Conservation (phyloP, 2,797 vertebrate genomes). For the Microctenopoma lineatum region DNA sequence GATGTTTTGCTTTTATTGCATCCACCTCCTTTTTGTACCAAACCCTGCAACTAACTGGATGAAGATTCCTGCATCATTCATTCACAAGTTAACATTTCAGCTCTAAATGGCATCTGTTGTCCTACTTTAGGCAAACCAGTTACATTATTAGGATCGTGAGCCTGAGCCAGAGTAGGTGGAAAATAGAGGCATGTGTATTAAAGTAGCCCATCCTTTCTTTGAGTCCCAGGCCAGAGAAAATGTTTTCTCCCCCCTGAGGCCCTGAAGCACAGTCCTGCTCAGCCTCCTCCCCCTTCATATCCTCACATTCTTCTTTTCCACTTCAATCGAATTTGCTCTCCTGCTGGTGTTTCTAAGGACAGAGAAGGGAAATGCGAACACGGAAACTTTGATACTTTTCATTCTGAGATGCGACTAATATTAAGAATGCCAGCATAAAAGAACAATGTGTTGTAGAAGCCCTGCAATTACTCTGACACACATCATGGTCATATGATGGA, state of each 20-base stretch:
- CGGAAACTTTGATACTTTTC: slow-evolving; percentile 23
- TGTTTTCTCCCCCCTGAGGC: slow-evolving; percentile 70
- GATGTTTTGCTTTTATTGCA: neutral
- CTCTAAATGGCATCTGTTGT: slow-evolving; percentile 70
- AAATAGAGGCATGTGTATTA: slow-evolving; percentile 61
- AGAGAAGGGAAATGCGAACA: slow-evolving; percentile 5
- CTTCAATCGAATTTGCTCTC: slow-evolving; percentile 51
- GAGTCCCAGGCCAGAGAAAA: slow-evolving; percentile 73
- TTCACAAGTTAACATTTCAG: slow-evolving; percentile 52
- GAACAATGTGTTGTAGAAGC: slow-evolving; percentile 7
- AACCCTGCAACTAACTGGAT: slow-evolving; percentile 38
- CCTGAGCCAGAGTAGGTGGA: slow-evolving; percentile 57
- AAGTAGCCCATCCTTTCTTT: slow-evolving; percentile 68
- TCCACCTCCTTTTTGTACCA: neutral
- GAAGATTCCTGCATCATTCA: slow-evolving; percentile 33
- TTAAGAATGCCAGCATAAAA: slow-evolving; percentile 30
- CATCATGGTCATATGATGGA: slow-evolving; percentile 43
- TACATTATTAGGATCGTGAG: slow-evolving; percentile 52
- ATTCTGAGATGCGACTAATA: slow-evolving; percentile 37
- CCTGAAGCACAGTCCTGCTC: slow-evolving; percentile 60
- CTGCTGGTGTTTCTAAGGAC: slow-evolving; percentile 48
- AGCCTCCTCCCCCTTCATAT: slow-evolving; percentile 40
- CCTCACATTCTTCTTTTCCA: slow-evolving; percentile 51
- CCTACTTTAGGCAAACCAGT: slow-evolving; percentile 64
- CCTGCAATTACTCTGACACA: slow-evolving; percentile 37